A percentile compares a stretch with the other conserved stretches of the same genome.
These are phyloP conservation scores for Channa argus DNA, from an alignment of 2,113 vertebrate genomes.

Conservation along the genomic window DNA sequence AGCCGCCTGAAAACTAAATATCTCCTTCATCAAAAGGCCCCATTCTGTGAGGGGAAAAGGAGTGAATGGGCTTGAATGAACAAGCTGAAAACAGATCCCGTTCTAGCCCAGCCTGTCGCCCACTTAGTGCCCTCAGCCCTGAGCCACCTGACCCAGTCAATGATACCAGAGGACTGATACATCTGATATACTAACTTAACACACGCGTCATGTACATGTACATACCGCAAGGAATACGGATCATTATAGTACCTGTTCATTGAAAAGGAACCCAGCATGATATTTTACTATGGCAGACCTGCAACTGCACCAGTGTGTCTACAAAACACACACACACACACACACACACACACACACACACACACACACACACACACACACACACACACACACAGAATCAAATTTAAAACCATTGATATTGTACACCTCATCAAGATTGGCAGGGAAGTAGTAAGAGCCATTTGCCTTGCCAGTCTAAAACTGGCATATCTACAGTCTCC, in stretches of 20 bases:
- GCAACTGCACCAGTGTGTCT: conserved; percentile 6
- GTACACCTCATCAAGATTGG: conserved; percentile 70
- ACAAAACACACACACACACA: no score
- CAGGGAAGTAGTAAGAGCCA: conserved; percentile 66
- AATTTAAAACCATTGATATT: conserved; percentile 53
- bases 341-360: conserved; percentile 26
- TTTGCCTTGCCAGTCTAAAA: conserved; percentile 77
- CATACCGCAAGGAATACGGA: conserved; percentile 44
- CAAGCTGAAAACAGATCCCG: conserved; percentile 80
- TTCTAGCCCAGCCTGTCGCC: conserved; percentile 70
- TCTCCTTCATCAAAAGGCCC: conserved; percentile 81
- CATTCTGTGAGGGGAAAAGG: conserved; percentile 76
- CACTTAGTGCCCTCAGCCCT: conserved; percentile 78
- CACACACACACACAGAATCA: conserved; percentile 18
- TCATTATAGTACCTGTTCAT: conserved; percentile 24
- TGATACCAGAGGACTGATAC: conserved; percentile 72
- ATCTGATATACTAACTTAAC: conserved; percentile 70
- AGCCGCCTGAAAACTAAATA: conserved; percentile 84
- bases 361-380: conserved; percentile 31
- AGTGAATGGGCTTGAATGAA: conserved; percentile 78
- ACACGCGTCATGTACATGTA: conserved; percentile 70
- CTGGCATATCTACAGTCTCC: conserved; percentile 61
- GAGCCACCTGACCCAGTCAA: conserved; percentile 41
- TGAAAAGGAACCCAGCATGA: conserved; percentile 23
- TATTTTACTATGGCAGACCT: conserved; percentile 20